Base-by-base conservation (phyloP, 2,113 vertebrate genomes). In the Corythoichthys haematopterus region DNA sequence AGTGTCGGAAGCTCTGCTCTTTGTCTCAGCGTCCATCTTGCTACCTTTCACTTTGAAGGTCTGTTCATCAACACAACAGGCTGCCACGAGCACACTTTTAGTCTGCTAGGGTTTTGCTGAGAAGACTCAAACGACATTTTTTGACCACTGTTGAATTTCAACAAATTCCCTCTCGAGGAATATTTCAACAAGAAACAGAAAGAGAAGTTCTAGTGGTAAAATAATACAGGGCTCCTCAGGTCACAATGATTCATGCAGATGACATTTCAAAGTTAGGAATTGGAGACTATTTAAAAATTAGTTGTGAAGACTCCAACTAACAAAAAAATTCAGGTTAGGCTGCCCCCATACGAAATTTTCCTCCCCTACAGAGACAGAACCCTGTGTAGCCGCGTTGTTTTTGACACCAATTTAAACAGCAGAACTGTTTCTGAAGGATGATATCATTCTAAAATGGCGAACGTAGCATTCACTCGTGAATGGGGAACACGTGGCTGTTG, bases 1-100 rank as follows among this genome's bases (percentile, higher is more conserved):
- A 82, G 70, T 70, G 69, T 36, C 12, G 37, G 78, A 66, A 66
- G 76, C 70, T 78, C 86, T 91, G 87, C 79, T 86, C 77, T 86
- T 89, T 80, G 81, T 88, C 85, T 77, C 46, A 0, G 64, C n/a
- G 40, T 45, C 48, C 64, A 57, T 84, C 84, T 84, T 80, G 45
- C 66, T 62, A 70, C 74, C 78, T 71, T 73, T 84, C 48, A 56
- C 56, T 84, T 60, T 68, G 61, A 83, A 84, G 65, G 76, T 81
- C 76, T 84, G 80, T 69, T 86, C 71, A 77, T 72, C 84, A 58
- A 65, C 60, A 56, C 76, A 1, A 8, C 64, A 20, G 55, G 65
- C 8, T n/a, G 48, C 72, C 69, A 59, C 20, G 70, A 57, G 59
- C 47, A 35, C 20, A 65, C 45, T 40, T 52, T 72, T 71, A 58